Percentiles rank a stretch among this genome's conserved stretches.
Conservation (phyloP, 1,140 invertebrate species). For the Ostrea edulis region DNA sequence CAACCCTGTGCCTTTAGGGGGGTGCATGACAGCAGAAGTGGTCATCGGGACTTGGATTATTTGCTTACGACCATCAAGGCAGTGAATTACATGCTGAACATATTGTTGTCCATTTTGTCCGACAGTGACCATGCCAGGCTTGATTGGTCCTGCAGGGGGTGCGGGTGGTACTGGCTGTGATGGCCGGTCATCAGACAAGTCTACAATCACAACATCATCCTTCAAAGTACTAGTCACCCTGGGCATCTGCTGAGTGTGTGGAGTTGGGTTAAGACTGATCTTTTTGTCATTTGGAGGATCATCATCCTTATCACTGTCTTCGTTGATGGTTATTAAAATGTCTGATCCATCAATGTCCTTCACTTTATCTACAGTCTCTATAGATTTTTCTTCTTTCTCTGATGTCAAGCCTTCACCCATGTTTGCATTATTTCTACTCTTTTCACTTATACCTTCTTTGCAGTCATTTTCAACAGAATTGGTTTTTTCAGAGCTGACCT, state of each 20-base stretch:
- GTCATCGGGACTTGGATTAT: constrained; percentile 50
- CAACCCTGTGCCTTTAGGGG: constrained; percentile 37
- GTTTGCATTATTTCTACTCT: not conserved
- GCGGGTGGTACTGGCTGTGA: not conserved
- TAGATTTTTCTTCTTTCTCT: constrained; percentile 31
- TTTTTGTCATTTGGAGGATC: constrained; percentile 62
- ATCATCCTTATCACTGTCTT: constrained; percentile 57
- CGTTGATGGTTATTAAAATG: constrained; percentile 65
- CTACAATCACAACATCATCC: constrained; percentile 41
- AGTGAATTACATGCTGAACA: constrained; percentile 55
- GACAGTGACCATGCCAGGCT: not conserved
- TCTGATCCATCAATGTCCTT: constrained; percentile 63
- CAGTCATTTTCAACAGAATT: not conserved
- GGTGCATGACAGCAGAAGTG: not conserved
- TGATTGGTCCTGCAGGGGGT: not conserved
- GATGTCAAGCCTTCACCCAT: not conserved
- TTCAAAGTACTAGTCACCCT: constrained; percentile 47
- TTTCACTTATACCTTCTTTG: not conserved
- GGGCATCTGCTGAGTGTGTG: constrained; percentile 73
- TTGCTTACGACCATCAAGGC: constrained; percentile 53
- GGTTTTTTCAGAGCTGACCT: constrained; percentile 61
- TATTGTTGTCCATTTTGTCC: constrained; percentile 43
- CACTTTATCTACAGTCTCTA: constrained; percentile 57
- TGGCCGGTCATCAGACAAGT: constrained; percentile 17
- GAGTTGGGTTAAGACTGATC: constrained; percentile 69